A percentile compares a stretch with the other conserved stretches of the same genome.
These are phyloP conservation scores for Psittacula derbiana DNA, from an alignment of 2,797 vertebrate species.

Conservation along the genomic window DNA sequence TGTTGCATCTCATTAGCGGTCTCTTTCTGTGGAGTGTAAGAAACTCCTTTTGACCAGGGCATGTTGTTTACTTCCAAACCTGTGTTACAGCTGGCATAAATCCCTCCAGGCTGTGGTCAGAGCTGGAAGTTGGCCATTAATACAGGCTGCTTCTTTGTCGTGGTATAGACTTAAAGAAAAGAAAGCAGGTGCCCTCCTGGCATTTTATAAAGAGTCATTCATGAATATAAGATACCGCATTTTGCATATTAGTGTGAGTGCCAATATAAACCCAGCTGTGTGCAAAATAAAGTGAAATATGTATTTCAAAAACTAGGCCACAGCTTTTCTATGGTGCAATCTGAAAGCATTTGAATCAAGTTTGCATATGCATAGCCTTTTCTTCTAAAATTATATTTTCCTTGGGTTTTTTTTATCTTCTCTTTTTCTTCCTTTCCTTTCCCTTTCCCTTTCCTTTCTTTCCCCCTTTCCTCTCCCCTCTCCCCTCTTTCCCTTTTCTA, in stretches of 20 bases:
- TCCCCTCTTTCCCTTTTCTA: neutral
- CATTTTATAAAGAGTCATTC: slow-evolving; percentile 85
- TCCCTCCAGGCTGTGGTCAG: slow-evolving; percentile 81
- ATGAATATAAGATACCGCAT: slow-evolving; percentile 83
- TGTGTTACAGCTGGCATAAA: slow-evolving; percentile 83
- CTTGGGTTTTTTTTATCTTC: neutral
- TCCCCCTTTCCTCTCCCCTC: too few relatives aligned
- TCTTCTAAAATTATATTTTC: slow-evolving; percentile 53
- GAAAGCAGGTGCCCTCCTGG: slow-evolving; percentile 86
- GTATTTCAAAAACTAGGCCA: slow-evolving; percentile 73
- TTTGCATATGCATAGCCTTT: slow-evolving; percentile 70
- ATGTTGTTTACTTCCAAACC: slow-evolving; percentile 68
- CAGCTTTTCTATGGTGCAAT: slow-evolving; percentile 71
- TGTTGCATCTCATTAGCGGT: slow-evolving; percentile 57
- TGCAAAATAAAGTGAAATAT: slow-evolving; percentile 77
- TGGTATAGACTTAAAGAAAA: slow-evolving; percentile 85
- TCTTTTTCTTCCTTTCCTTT: neutral
- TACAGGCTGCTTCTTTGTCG: slow-evolving; percentile 86
- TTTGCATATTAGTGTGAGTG: slow-evolving; percentile 76
- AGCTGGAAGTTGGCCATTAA: slow-evolving; percentile 82
- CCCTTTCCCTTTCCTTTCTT: neutral
- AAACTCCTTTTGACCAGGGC: slow-evolving; percentile 70
- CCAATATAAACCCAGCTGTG: slow-evolving; percentile 81
- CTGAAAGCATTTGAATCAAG: slow-evolving; percentile 66
- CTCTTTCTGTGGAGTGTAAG: slow-evolving; percentile 49